phyloP scores from a whole-genome alignment of 2,888 invertebrate genomes.

The Nasonia oneida region DNA sequence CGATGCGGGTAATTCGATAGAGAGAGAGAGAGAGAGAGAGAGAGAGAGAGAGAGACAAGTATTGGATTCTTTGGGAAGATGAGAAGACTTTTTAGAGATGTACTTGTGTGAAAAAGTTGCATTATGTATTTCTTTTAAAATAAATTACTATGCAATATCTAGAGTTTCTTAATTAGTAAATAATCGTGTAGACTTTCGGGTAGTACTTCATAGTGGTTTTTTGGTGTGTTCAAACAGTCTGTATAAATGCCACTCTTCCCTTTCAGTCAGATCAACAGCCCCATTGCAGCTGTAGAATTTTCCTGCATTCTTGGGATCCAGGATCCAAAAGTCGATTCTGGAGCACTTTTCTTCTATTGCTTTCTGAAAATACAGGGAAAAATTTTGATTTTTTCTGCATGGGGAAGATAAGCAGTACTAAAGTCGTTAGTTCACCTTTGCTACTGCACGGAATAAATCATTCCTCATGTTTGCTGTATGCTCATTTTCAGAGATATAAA shows the following conservation, averaged over 20 bases:
- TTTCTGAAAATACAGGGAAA: constrained; percentile 48
- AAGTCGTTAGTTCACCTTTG: constrained; percentile 50
- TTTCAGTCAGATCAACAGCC: constrained; percentile 84
- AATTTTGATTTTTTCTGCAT: neutral
- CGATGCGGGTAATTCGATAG: neutral
- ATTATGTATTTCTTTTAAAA: constrained; percentile 22
- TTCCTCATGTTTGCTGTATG: constrained; percentile 33
- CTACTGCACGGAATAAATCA: constrained; percentile 53
- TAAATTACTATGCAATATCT: constrained; percentile 37
- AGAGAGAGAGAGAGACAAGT: neutral
- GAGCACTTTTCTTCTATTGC: constrained; percentile 44
- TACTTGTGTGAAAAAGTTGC: constrained; percentile 18
- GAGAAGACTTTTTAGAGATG: neutral
- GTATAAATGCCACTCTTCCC: constrained; percentile 84
- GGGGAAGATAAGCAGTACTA: neutral
- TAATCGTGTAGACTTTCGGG: neutral
- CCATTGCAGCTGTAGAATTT: constrained; percentile 87
- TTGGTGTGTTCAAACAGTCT: constrained; percentile 53
- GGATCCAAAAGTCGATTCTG: constrained; percentile 60
- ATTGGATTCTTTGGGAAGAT: neutral
- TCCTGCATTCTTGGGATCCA: constrained; percentile 44
- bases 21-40: neutral
- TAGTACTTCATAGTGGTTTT: constrained; percentile 25
- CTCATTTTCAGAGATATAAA: constrained; percentile 41
- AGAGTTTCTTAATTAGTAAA: constrained; percentile 31